Evolutionary conservation across 2,113 vertebrate species (phyloP).

Genomic region (Casuarius casuarius): DNA sequence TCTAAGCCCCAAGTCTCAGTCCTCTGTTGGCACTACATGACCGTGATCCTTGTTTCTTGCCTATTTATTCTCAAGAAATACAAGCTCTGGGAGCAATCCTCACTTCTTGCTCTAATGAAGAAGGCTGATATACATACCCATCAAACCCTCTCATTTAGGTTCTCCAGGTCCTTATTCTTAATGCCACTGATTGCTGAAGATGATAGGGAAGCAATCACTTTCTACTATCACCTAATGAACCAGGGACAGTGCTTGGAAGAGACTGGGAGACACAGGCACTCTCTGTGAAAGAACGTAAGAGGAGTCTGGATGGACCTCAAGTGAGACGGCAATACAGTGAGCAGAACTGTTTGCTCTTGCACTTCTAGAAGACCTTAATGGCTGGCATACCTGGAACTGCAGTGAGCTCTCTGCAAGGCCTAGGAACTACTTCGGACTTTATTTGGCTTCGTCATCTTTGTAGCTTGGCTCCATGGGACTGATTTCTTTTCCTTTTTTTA

Average conservation of each 20-base stretch:
- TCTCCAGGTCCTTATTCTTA: slow-evolving; percentile 62
- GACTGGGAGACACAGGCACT: not conserved
- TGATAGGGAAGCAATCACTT: slow-evolving; percentile 60
- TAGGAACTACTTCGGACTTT: not conserved
- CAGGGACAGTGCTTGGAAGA: slow-evolving; percentile 44
- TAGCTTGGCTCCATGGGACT: not conserved
- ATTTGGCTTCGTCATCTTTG: not conserved
- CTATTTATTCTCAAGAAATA: not conserved
- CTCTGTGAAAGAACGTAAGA: not conserved
- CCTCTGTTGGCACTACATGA: not conserved
- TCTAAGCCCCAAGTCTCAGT: not conserved
- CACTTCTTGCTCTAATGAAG: slow-evolving; percentile 31
- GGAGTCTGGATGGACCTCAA: not conserved
- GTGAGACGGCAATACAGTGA: not conserved
- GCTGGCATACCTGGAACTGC: not conserved
- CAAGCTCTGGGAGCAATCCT: not conserved
- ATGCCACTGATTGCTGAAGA: slow-evolving; percentile 57
- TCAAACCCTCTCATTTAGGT: slow-evolving; percentile 57
- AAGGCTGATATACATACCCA: slow-evolving; percentile 38
- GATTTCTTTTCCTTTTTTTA: not conserved
- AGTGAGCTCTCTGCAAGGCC: not conserved
- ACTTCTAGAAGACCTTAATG: not conserved
- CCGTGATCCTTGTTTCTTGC: not conserved
- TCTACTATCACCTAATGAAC: slow-evolving; percentile 67
- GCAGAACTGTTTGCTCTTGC: not conserved